Conservation (phyloP, 2,888 invertebrate species). For the Lagria hirta region DNA sequence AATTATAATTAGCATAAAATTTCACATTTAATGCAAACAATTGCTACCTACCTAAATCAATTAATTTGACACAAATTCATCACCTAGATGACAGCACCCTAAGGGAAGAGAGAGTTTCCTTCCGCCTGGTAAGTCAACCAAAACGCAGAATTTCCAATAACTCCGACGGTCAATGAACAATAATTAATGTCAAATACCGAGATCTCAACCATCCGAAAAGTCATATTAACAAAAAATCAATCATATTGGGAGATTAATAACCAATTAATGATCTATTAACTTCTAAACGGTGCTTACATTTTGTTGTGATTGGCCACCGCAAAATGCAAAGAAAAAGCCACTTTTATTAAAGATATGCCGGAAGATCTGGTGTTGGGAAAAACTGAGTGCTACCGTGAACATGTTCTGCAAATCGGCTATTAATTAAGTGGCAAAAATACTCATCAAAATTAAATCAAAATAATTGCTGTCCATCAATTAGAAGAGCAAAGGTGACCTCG, state of each 20-base stretch:
- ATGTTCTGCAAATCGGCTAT: slow-evolving; percentile 1
- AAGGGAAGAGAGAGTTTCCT: slow-evolving; percentile 5
- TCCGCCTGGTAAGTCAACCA: slow-evolving; percentile 1
- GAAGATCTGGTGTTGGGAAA: slow-evolving; percentile 14
- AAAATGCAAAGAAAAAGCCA: neutral
- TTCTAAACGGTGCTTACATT: no score
- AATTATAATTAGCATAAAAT: no score
- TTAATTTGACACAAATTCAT: slow-evolving; percentile 5
- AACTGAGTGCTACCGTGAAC: slow-evolving; percentile 16
- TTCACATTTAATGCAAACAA: no score
- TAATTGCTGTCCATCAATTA: slow-evolving; percentile 40
- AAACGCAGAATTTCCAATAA: no score
- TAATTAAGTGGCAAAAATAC: slow-evolving; percentile 23
- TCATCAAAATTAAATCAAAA: slow-evolving; percentile 28
- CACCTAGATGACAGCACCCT: neutral
- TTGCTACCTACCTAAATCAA: no score
- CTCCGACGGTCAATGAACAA: neutral
- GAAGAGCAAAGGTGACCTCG: slow-evolving; percentile 33
- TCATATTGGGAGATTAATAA: slow-evolving; percentile 7
- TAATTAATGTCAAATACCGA: slow-evolving; percentile 4
- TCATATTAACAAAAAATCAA: neutral
- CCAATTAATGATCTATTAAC: slow-evolving; percentile 7
- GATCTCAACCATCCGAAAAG: slow-evolving; percentile 1
- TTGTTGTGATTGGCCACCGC: no score
- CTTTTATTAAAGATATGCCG: no score